phyloP scores from a whole-genome alignment of 2,888 invertebrate genomes.

The Scrobipalpa atriplicella region DNA sequence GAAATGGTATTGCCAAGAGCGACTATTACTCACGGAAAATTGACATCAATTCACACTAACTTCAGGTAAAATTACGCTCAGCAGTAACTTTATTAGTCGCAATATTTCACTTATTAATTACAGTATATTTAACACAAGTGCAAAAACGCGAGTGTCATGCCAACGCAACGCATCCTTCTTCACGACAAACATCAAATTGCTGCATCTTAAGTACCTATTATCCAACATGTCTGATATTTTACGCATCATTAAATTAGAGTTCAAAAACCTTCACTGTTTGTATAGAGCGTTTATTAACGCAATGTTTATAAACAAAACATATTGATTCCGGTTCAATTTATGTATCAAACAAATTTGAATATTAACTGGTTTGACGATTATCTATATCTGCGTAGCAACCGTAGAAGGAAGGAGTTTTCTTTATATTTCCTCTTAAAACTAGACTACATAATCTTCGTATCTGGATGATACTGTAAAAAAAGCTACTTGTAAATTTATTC shows the following conservation, averaged over 20 bases:
- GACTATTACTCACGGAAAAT: no score
- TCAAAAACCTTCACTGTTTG: constrained; percentile 21
- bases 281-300: neutral
- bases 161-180: neutral
- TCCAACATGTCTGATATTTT: neutral
- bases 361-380: no score
- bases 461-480: no score
- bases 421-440: no score
- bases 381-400: no score
- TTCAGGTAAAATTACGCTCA: no score
- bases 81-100: no score
- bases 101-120: no score
- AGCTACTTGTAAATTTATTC: no score
- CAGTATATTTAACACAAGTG: neutral
- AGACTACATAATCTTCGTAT: no score
- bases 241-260: constrained; percentile 15
- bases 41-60: no score
- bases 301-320: constrained; percentile 26
- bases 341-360: neutral
- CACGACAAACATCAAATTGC: neutral
- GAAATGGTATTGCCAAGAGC: neutral
- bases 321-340: neutral
- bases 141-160: neutral
- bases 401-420: no score
- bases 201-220: neutral